phyloP scores from a whole-genome alignment of 2,113 vertebrate genomes.

The Okapia johnstoni region DNA sequence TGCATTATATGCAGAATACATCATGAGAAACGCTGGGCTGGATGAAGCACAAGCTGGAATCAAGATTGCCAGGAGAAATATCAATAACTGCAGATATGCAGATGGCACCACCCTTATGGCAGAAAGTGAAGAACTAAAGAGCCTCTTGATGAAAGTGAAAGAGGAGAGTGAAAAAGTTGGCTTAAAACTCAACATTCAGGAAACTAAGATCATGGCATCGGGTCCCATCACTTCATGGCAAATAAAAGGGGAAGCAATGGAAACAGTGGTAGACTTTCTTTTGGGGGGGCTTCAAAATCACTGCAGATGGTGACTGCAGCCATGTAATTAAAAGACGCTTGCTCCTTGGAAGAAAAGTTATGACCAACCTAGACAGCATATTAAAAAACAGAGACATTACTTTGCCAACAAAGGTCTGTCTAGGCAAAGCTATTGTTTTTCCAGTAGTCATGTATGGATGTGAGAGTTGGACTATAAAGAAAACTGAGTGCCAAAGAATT shows the following conservation, averaged over 20 bases:
- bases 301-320: neutral
- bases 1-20: neutral
- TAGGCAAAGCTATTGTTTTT: neutral
- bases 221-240: neutral
- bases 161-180: neutral
- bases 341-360: neutral
- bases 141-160: neutral
- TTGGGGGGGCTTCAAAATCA: neutral
- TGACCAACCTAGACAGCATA: neutral
- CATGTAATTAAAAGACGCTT: neutral
- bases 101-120: neutral
- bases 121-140: neutral
- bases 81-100: neutral
- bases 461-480: neutral
- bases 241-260: neutral
- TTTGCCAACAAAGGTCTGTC: neutral
- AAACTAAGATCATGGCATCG: neutral
- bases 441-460: neutral
- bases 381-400: neutral
- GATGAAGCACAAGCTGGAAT: neutral
- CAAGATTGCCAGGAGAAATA: neutral
- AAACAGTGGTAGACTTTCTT: neutral
- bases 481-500: neutral
- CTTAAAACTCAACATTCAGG: neutral
- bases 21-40: neutral